Base-by-base conservation (phyloP, 1,140 invertebrate species). In the Geopemphigus sp. region DNA sequence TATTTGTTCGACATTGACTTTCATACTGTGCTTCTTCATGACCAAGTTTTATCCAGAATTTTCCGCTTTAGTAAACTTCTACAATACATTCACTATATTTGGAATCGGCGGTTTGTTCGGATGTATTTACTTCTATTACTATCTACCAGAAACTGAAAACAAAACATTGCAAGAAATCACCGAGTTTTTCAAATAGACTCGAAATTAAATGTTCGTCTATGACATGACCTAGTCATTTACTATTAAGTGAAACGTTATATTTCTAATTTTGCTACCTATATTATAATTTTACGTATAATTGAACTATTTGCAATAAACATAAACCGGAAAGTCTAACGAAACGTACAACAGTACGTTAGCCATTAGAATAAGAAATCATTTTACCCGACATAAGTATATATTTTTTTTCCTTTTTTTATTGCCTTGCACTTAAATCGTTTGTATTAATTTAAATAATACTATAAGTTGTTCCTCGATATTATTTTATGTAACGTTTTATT, bases 121-220 rank as follows among this genome's bases (percentile, higher is more conserved):
- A 54, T 81, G 82, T 29, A 61, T 83, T 3, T 84, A 82, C 59
- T 80, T 84, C 22, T 83, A 81, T 61, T 83, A 82, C 45, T 83
- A 64, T 57, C 57, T 84, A 64, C 82, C 83, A 19, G 83, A 84
- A 81, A 84, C 83, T 17, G 83, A 84, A 81, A 83, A 83, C 26
- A 82, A 81, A 45, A 64, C 83, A 14, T 76, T 84, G 39, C 47
- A 83, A 32, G 82, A 83, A 54, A 83, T 84, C 26, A 82, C 82
- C 5, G 72, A 80, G 4, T 80, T 56, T 26, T 82, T 82, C 32
- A 78, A 78, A 78, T 78, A 53, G 45, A 72, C 50, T 54, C 19
- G 22, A 24, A 59, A 26, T 1, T 50, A 45, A 39, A 39, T 5
- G 19, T 66, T 22, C 0, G 24, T 50, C 6, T 50, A 50, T 6